Conservation (phyloP, 2,113 vertebrate species). For the Crotalus tigris region DNA sequence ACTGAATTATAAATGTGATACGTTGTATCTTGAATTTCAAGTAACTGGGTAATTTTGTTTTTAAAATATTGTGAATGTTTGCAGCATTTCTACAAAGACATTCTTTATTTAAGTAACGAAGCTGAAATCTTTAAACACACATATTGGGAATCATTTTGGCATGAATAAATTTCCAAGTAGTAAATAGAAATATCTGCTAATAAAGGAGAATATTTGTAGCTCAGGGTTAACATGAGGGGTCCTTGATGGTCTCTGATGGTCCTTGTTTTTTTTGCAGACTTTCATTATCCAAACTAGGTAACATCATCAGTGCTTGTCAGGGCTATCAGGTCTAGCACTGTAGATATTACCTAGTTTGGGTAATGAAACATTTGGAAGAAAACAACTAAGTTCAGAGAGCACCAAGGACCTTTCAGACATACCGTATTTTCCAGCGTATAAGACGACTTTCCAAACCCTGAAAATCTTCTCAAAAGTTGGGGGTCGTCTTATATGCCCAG, state of each 20-base stretch:
- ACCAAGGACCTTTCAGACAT: not conserved
- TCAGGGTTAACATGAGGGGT: not conserved
- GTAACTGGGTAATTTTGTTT: not conserved
- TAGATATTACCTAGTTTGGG: not conserved
- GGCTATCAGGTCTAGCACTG: not conserved
- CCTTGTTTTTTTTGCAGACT: not conserved
- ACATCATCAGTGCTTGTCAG: not conserved
- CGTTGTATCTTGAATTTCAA: not conserved
- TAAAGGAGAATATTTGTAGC: not conserved
- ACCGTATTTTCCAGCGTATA: too few species aligned
- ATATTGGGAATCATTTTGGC: constrained; percentile 18
- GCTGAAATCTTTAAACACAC: not conserved
- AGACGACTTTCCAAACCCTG: too few species aligned
- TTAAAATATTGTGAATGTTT: not conserved
- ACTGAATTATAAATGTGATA: not conserved
- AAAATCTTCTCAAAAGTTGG: too few species aligned
- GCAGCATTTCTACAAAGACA: too few species aligned
- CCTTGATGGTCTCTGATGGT: not conserved
- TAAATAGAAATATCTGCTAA: not conserved
- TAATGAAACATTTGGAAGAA: not conserved
- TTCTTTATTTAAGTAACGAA: not conserved
- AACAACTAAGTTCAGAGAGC: not conserved
- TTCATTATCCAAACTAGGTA: not conserved
- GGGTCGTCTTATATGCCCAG: too few species aligned
- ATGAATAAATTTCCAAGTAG: not conserved